Conservation (phyloP, 1,140 invertebrate genomes). For the Leucophenga varia region DNA sequence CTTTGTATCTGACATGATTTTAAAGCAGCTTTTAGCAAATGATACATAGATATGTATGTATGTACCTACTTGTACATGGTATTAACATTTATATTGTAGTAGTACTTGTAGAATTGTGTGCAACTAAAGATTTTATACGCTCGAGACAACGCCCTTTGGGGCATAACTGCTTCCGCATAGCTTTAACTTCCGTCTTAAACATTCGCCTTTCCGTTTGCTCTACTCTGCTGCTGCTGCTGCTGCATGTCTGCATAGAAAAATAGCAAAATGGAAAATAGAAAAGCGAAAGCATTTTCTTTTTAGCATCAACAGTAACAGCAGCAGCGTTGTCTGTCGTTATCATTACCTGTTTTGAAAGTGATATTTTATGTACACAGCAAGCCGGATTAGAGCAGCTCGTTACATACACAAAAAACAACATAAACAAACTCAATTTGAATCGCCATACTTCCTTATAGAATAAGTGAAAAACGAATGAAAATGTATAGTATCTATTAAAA, state of each 20-base stretch:
- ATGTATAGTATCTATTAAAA: no score
- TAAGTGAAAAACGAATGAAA: no score
- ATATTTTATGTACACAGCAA: no score
- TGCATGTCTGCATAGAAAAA: no score
- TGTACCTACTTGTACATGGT: conserved; percentile 6
- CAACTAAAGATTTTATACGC: no score
- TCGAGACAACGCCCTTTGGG: conserved; percentile 14
- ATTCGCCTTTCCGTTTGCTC: conserved; percentile 6
- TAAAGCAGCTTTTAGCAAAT: conserved; percentile 37
- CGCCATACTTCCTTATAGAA: no score
- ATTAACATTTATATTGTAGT: conserved; percentile 23
- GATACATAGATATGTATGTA: conserved; percentile 6
- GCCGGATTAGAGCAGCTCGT: no score
- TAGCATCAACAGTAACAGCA: background rate
- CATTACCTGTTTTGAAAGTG: conserved; percentile 31
- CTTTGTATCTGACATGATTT: conserved; percentile 13
- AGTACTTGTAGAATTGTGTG: no score
- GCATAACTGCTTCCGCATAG: conserved; percentile 35
- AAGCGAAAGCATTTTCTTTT: conserved; percentile 26
- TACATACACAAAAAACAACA: no score
- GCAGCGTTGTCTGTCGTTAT: conserved; percentile 16
- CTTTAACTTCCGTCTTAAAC: conserved; percentile 1
- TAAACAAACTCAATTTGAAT: no score
- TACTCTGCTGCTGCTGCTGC: no score
- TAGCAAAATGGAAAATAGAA: no score